A percentile compares a stretch with the other conserved stretches of the same genome.
These are phyloP conservation scores for Melikaiella ostensackeni DNA, from an alignment of 2,888 invertebrate species.

Conservation along the genomic window DNA sequence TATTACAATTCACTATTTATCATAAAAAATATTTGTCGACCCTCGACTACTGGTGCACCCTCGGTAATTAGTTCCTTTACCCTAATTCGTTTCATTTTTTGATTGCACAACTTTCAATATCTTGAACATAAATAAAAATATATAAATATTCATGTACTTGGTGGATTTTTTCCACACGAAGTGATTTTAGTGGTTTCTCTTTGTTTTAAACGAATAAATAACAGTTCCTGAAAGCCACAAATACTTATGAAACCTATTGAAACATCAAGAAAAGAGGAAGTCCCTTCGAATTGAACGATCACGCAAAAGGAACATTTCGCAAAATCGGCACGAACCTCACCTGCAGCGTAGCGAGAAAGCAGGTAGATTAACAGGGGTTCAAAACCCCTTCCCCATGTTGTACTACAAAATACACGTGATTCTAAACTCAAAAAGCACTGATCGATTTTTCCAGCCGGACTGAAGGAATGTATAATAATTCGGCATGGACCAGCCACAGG, in stretches of 20 bases:
- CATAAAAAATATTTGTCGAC: no score
- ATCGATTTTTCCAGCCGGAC: constrained; percentile 34
- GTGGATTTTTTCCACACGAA: no score
- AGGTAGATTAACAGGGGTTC: constrained; percentile 10
- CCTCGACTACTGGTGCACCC: no score
- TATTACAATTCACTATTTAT: no score
- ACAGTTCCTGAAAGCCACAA: not conserved
- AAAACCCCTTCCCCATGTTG: not conserved
- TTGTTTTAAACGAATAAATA: not conserved
- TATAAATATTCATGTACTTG: no score
- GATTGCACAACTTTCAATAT: no score
- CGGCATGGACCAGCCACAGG: constrained; percentile 26
- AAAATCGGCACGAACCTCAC: constrained; percentile 9
- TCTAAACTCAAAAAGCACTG: constrained; percentile 8
- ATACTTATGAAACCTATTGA: not conserved
- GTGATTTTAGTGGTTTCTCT: no score
- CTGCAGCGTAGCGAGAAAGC: not conserved
- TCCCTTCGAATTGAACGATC: not conserved
- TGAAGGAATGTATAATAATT: constrained; percentile 17
- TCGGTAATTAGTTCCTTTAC: no score
- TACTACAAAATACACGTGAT: constrained; percentile 2
- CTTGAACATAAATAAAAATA: no score
- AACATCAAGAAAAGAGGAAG: not conserved
- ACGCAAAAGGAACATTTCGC: not conserved
- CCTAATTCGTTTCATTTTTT: no score